Conservation (phyloP, 2,113 vertebrate genomes). For the Pantherophis guttatus region DNA sequence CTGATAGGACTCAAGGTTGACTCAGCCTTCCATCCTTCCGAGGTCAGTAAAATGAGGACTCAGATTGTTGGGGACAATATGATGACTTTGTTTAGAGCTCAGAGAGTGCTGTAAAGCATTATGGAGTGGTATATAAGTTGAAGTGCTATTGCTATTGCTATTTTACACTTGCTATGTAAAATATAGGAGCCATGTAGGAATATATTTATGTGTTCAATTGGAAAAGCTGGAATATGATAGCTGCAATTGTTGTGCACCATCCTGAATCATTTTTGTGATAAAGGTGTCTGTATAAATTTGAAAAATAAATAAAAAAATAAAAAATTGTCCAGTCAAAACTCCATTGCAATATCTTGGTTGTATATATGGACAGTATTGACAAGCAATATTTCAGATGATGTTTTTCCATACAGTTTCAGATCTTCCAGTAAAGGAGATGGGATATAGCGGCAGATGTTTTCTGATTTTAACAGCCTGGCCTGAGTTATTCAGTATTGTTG, state of each 20-base stretch:
- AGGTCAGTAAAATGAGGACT: too few relatives aligned
- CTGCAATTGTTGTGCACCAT: neutral
- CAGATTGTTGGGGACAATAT: neutral
- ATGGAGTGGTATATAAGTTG: neutral
- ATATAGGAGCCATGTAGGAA: constrained; percentile 28
- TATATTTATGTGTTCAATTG: neutral
- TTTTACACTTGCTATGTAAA: neutral
- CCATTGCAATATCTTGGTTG: neutral
- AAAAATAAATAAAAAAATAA: neutral
- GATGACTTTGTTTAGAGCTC: neutral
- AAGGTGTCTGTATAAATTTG: neutral
- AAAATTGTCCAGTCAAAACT: neutral
- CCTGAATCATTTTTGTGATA: neutral
- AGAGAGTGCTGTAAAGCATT: neutral
- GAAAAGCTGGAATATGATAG: neutral
- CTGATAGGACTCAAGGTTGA: too few relatives aligned
- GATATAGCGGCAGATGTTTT: neutral
- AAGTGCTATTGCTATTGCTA: neutral
- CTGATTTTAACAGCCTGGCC: neutral
- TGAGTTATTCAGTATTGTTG: neutral
- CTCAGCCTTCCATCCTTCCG: neutral
- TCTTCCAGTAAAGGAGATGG: neutral
- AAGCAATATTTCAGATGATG: neutral
- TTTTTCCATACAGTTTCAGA: neutral
- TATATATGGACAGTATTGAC: neutral